Evolutionary conservation across 1,140 invertebrate species (phyloP).

Genomic region (Philotrypesis tridentata): DNA sequence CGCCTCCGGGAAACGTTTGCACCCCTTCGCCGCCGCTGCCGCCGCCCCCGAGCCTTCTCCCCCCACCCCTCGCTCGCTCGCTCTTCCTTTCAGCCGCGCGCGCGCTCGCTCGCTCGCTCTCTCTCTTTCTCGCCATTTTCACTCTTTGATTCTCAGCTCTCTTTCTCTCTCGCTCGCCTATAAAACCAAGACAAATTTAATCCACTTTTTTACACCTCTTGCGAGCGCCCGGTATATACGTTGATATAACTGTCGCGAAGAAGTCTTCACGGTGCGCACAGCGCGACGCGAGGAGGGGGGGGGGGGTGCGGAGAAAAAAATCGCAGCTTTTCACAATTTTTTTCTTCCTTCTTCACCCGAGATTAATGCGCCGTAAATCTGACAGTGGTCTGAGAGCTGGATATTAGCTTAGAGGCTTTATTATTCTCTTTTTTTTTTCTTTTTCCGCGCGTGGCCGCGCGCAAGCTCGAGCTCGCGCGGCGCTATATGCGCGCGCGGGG

Average conservation of each 20-base stretch:
- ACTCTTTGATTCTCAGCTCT: not conserved
- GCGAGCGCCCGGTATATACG: too few relatives aligned
- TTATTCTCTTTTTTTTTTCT: too few relatives aligned
- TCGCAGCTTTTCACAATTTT: not conserved
- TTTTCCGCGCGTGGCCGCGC: too few relatives aligned
- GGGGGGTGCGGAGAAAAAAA: too few relatives aligned
- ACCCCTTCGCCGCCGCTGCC: slow-evolving; percentile 14
- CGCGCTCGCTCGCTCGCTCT: not conserved
- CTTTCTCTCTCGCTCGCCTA: not conserved
- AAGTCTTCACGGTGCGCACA: too few relatives aligned
- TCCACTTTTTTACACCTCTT: slow-evolving; percentile 4
- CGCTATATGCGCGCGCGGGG: too few relatives aligned
- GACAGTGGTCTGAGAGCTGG: not conserved
- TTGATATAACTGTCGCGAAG: not conserved
- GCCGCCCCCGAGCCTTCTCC: not conserved
- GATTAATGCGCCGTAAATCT: not conserved
- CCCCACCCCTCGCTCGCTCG: not conserved
- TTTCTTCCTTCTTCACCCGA: not conserved
- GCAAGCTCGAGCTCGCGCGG: too few relatives aligned
- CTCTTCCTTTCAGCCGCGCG: not conserved
- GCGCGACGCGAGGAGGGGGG: too few relatives aligned
- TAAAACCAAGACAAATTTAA: slow-evolving; percentile 13
- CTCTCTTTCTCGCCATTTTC: not conserved
- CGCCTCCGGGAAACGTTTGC: slow-evolving; percentile 43
- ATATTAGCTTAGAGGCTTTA: too few relatives aligned